These are phyloP conservation scores for Opisthograptis luteolata DNA, from an alignment of 2,888 invertebrate genomes.

Conservation along the genomic window DNA sequence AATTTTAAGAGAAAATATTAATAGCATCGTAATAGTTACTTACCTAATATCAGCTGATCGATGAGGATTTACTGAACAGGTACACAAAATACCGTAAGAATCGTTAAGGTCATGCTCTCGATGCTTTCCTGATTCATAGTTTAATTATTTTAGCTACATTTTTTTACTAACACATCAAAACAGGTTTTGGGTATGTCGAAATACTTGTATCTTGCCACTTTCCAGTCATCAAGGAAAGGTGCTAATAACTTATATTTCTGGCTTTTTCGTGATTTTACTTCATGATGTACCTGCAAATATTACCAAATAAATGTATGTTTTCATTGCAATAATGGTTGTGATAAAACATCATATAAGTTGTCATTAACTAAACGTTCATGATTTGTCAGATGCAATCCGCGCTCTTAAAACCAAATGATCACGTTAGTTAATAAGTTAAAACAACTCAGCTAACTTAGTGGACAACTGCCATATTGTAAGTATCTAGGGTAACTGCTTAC, in stretches of 20 bases:
- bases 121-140: neutral
- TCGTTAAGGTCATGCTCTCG: too few species aligned
- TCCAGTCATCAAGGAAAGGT: constrained; percentile 9
- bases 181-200: neutral
- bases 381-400: constrained; percentile 54
- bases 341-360: constrained; percentile 72
- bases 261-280: constrained; percentile 34
- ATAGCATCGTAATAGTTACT: neutral
- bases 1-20: constrained; percentile 7
- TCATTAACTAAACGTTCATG: constrained; percentile 47
- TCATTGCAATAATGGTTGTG: constrained; percentile 82
- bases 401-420: constrained; percentile 64
- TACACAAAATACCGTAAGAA: constrained; percentile 2
- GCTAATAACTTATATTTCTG: constrained; percentile 8
- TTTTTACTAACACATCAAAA: neutral
- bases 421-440: constrained; percentile 52
- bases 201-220: constrained; percentile 26
- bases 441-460: constrained; percentile 82
- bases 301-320: constrained; percentile 69
- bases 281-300: constrained; percentile 71
- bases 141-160: neutral
- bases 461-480: constrained; percentile 84
- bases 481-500: constrained; percentile 70
- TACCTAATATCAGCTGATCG: neutral
- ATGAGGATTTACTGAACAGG: constrained; percentile 11